Conservation (phyloP, 2,888 invertebrate genomes). For the Microchrysa polita region DNA sequence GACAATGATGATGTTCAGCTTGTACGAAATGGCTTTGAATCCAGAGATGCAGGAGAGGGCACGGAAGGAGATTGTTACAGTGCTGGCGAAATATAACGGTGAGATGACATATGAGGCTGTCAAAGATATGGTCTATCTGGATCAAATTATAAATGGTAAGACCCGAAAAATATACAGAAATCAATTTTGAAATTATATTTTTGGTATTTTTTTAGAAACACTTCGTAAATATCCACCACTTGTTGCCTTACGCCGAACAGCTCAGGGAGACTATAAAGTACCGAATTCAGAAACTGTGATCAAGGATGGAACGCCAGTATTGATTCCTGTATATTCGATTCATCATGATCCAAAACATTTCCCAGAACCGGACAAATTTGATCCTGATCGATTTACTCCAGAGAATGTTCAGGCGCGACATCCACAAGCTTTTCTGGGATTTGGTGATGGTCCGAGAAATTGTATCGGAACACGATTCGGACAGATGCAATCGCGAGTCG, state of each 20-base stretch:
- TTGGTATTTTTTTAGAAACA: background rate
- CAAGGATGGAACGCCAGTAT: conserved; percentile 64
- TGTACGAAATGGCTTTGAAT: conserved; percentile 67
- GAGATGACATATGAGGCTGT: conserved; percentile 65
- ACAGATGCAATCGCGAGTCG: conserved; percentile 13
- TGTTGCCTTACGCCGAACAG: background rate
- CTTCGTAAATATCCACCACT: conserved; percentile 11
- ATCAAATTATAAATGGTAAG: conserved; percentile 65
- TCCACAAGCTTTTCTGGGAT: conserved; percentile 9
- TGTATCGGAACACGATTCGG: conserved; percentile 38
- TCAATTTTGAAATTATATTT: background rate
- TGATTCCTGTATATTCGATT: conserved; percentile 66
- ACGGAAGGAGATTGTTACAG: conserved; percentile 62
- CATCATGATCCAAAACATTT: conserved; percentile 68
- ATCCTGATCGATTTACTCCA: conserved; percentile 68
- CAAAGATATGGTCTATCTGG: conserved; percentile 65
- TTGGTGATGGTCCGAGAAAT: conserved; percentile 40
- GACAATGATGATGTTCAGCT: conserved; percentile 68
- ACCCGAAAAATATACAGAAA: background rate
- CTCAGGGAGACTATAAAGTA: background rate
- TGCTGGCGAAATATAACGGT: conserved; percentile 60
- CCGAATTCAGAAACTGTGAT: conserved; percentile 61
- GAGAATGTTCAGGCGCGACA: conserved; percentile 66
- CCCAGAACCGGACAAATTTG: conserved; percentile 68
- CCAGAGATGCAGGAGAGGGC: conserved; percentile 63